Conservation (phyloP, 2,888 invertebrate genomes). For the Ecdyonurus torrentis region DNA sequence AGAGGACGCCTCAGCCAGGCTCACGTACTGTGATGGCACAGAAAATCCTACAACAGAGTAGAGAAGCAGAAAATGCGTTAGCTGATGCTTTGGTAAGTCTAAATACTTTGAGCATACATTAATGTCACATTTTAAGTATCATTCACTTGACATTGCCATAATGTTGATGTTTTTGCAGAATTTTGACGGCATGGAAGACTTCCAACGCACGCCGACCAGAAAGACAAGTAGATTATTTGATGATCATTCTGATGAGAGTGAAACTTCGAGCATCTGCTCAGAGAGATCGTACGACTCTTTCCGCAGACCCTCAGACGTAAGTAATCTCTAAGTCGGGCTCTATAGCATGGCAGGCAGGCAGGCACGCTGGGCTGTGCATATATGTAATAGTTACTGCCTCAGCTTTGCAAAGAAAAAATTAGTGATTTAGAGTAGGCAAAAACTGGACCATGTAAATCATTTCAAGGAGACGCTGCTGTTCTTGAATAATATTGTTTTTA, state of each 20-base stretch:
- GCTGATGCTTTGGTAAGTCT: slow-evolving; percentile 47
- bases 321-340: too few species aligned
- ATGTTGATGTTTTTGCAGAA: slow-evolving; percentile 9
- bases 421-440: too few species aligned
- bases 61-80: slow-evolving; percentile 72
- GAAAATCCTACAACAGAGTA: slow-evolving; percentile 65
- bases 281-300: slow-evolving; percentile 75
- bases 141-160: too few species aligned
- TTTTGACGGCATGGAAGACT: slow-evolving; percentile 31
- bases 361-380: too few species aligned
- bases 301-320: slow-evolving; percentile 62
- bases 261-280: slow-evolving; percentile 90
- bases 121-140: too few species aligned
- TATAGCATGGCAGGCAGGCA: too few species aligned
- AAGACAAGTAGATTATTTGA: slow-evolving; percentile 26
- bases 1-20: slow-evolving; percentile 18
- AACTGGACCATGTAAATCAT: too few species aligned
- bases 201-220: slow-evolving; percentile 16
- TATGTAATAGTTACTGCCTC: too few species aligned
- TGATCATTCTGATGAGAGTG: slow-evolving; percentile 75
- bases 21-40: slow-evolving; percentile 54
- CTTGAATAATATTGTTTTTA: too few species aligned
- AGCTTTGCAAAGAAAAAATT: too few species aligned
- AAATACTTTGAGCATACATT: background rate
- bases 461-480: too few species aligned